These are phyloP conservation scores for Prostheceraeus crozeri DNA, from an alignment of 2,888 invertebrate genomes.

Conservation along the genomic window DNA sequence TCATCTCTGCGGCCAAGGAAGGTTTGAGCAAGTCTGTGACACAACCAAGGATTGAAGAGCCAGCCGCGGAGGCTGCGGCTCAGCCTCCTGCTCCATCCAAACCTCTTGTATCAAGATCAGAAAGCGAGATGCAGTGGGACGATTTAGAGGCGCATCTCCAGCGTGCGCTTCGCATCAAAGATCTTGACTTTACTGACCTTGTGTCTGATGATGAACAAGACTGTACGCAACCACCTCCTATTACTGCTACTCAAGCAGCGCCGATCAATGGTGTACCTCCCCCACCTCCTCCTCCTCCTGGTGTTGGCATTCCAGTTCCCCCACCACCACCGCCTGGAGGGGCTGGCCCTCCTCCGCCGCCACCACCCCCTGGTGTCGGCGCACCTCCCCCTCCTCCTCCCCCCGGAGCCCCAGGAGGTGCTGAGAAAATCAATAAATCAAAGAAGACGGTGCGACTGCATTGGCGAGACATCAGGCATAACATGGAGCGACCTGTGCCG, in stretches of 20 bases:
- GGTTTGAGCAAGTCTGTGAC: too few relatives aligned
- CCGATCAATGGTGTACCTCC: slow-evolving; percentile 39
- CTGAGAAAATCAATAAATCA: slow-evolving; percentile 58
- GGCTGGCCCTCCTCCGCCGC: slow-evolving; percentile 44
- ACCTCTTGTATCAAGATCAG: slow-evolving; percentile 64
- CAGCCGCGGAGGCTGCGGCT: slow-evolving; percentile 70
- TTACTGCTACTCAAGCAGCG: slow-evolving; percentile 45
- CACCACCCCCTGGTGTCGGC: slow-evolving; percentile 45
- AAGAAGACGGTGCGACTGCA: slow-evolving; percentile 95
- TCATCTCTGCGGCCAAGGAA: slow-evolving; percentile 5
- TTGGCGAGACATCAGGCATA: slow-evolving; percentile 72
- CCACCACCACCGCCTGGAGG: slow-evolving; percentile 53
- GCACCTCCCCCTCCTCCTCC: slow-evolving; percentile 38
- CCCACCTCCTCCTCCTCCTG: slow-evolving; percentile 46
- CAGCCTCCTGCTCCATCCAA: slow-evolving; percentile 42
- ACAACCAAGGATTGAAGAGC: slow-evolving; percentile 52
- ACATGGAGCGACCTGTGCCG: slow-evolving; percentile 45
- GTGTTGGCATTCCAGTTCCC: slow-evolving; percentile 43
- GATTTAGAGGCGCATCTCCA: slow-evolving; percentile 61
- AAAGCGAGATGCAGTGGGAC: slow-evolving; percentile 91
- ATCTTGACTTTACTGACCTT: slow-evolving; percentile 91
- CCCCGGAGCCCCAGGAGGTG: slow-evolving; percentile 28
- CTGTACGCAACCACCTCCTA: slow-evolving; percentile 44
- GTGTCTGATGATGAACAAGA: slow-evolving; percentile 74
- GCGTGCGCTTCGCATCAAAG: slow-evolving; percentile 70